Conservation (phyloP, 2,888 invertebrate species). For the Hylaea fasciaria region DNA sequence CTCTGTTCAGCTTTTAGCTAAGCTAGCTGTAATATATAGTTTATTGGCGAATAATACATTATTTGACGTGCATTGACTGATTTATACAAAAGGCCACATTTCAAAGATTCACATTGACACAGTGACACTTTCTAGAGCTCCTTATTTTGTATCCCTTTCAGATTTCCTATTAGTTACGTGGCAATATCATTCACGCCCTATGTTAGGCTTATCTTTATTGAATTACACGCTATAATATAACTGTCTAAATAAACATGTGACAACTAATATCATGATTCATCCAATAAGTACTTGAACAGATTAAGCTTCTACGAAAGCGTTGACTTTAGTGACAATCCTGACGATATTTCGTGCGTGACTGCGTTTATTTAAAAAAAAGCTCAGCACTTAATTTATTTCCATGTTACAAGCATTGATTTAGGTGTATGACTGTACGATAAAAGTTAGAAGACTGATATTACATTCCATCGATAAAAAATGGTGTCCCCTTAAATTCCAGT, state of each 20-base stretch:
- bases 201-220: too few relatives aligned
- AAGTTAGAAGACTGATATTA: not conserved
- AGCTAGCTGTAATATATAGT: not conserved
- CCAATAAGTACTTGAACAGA: not conserved
- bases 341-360: constrained; percentile 15
- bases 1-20: too few relatives aligned
- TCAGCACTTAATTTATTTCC: constrained; percentile 19
- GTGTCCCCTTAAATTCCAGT: too few relatives aligned
- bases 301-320: not conserved
- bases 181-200: too few relatives aligned
- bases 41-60: too few relatives aligned
- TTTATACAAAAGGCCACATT: too few relatives aligned
- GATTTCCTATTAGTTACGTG: too few relatives aligned
- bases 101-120: too few relatives aligned
- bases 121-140: too few relatives aligned
- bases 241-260: not conserved
- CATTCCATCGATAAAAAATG: too few relatives aligned
- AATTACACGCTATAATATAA: not conserved
- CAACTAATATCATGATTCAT: not conserved
- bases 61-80: too few relatives aligned
- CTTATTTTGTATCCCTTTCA: too few relatives aligned
- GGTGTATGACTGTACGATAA: not conserved
- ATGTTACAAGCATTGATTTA: not conserved
- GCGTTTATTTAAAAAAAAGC: constrained; percentile 20
- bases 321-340: constrained; percentile 25